Percentiles rank a stretch among this genome's conserved stretches.
Conservation (phyloP, 2,888 invertebrate species). For the Vannuccia rotundouncinata region DNA sequence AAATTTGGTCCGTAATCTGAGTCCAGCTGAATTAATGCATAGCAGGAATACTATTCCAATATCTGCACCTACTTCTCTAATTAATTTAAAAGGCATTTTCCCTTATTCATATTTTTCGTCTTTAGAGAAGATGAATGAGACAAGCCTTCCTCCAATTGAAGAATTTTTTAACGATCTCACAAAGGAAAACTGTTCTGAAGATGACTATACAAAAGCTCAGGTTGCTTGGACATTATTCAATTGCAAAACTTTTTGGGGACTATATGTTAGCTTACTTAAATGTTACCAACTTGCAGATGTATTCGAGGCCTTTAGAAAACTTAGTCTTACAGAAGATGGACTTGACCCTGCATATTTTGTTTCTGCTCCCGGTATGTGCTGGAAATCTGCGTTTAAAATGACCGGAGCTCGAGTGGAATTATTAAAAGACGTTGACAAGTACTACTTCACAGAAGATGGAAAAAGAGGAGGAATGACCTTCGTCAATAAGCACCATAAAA, state of each 20-base stretch:
- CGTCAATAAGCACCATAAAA: slow-evolving; percentile 23
- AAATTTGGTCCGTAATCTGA: neutral
- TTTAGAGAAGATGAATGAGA: neutral
- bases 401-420: slow-evolving; percentile 44
- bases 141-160: slow-evolving; percentile 13
- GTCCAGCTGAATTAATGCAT: neutral
- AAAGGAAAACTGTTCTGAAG: slow-evolving; percentile 39
- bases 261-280: slow-evolving; percentile 44
- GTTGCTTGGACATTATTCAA: slow-evolving; percentile 43
- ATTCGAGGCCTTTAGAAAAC: slow-evolving; percentile 47
- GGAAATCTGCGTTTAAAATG: slow-evolving; percentile 46
- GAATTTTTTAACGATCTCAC: slow-evolving; percentile 44
- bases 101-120: slow-evolving; percentile 42
- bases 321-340: slow-evolving; percentile 43
- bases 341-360: slow-evolving; percentile 46
- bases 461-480: slow-evolving; percentile 42
- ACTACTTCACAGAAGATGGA: slow-evolving; percentile 42
- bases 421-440: slow-evolving; percentile 45
- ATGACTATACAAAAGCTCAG: slow-evolving; percentile 43
- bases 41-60: neutral
- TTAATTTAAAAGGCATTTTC: slow-evolving; percentile 45
- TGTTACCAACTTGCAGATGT: slow-evolving; percentile 47
- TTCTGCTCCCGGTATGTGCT: slow-evolving; percentile 46
- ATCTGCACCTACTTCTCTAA: neutral
- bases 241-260: slow-evolving; percentile 43